Conservation (phyloP, 2,888 invertebrate genomes). For the Eupithecia exiguata region DNA sequence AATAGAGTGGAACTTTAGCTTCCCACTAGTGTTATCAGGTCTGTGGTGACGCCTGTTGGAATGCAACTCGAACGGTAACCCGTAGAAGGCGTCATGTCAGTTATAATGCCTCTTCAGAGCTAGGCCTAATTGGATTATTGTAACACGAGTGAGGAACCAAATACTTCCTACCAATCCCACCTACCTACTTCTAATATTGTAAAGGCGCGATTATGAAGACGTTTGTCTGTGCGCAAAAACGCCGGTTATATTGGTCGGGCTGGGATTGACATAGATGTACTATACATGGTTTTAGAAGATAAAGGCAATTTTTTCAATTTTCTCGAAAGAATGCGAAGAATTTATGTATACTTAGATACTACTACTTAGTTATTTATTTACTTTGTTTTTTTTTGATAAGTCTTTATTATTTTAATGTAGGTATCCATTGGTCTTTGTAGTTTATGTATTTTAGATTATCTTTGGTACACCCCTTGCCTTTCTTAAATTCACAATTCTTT, state of each 20-base stretch:
- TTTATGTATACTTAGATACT: too few relatives aligned
- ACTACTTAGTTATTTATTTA: too few relatives aligned
- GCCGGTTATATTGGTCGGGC: background rate
- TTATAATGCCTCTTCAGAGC: constrained; percentile 52
- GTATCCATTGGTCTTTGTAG: too few relatives aligned
- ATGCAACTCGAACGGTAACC: constrained; percentile 60
- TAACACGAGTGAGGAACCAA: constrained; percentile 19
- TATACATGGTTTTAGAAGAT: too few relatives aligned
- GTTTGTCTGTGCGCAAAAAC: background rate
- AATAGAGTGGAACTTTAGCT: constrained; percentile 2
- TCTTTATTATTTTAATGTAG: too few relatives aligned
- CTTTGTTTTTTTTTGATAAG: too few relatives aligned
- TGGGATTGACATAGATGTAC: background rate
- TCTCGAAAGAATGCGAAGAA: too few relatives aligned
- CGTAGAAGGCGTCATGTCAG: constrained; percentile 61
- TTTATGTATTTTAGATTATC: too few relatives aligned
- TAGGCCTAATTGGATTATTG: constrained; percentile 41
- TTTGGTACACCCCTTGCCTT: too few relatives aligned
- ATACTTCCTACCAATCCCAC: background rate
- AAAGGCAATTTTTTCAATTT: too few relatives aligned
- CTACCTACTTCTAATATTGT: background rate
- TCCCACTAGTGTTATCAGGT: constrained; percentile 17
- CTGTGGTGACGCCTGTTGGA: constrained; percentile 43
- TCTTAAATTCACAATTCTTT: too few relatives aligned
- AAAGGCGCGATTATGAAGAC: background rate